Percentiles rank a stretch among this genome's conserved stretches.
phyloP scores from a whole-genome alignment of 2,888 invertebrate species.

The Drosophila merina region DNA sequence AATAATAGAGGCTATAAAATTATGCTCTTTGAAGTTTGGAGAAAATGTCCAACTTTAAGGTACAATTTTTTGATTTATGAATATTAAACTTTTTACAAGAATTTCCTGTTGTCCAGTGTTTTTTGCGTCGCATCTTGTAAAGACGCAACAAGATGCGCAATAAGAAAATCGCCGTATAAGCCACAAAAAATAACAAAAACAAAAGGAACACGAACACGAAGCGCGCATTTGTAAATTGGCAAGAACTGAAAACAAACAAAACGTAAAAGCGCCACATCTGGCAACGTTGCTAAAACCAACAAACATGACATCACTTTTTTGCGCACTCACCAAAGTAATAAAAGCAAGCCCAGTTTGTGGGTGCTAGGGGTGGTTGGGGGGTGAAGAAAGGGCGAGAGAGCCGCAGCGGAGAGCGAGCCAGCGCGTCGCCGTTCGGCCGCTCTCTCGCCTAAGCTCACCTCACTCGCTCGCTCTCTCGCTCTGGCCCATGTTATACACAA shows the following conservation, averaged over 20 bases:
- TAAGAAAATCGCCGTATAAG: slow-evolving; percentile 9
- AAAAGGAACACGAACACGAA: slow-evolving; percentile 21
- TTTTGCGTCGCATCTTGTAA: slow-evolving; percentile 36
- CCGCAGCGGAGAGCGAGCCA: slow-evolving; percentile 9
- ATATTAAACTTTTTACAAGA: neutral
- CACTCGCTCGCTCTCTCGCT: slow-evolving; percentile 18
- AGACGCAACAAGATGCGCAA: slow-evolving; percentile 31
- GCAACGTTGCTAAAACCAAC: slow-evolving; percentile 71
- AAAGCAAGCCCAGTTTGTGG: slow-evolving; percentile 12
- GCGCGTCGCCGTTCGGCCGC: slow-evolving; percentile 14
- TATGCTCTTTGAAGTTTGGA: too few relatives aligned
- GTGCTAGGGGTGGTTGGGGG: slow-evolving; percentile 13
- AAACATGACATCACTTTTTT: slow-evolving; percentile 81
- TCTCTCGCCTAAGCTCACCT: slow-evolving; percentile 11
- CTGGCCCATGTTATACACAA: slow-evolving; percentile 58
- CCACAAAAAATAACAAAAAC: slow-evolving; percentile 8
- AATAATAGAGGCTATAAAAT: too few relatives aligned
- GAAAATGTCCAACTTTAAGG: too few relatives aligned
- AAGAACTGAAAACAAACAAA: slow-evolving; percentile 30
- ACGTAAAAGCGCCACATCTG: slow-evolving; percentile 61
- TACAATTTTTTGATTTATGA: too few relatives aligned
- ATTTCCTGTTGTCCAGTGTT: slow-evolving; percentile 1
- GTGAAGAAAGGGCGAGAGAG: slow-evolving; percentile 25
- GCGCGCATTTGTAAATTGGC: slow-evolving; percentile 3
- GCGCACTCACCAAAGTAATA: slow-evolving; percentile 75